Evolutionary conservation across 2,888 invertebrate species (phyloP).

Genomic region (Carabus problematicus): DNA sequence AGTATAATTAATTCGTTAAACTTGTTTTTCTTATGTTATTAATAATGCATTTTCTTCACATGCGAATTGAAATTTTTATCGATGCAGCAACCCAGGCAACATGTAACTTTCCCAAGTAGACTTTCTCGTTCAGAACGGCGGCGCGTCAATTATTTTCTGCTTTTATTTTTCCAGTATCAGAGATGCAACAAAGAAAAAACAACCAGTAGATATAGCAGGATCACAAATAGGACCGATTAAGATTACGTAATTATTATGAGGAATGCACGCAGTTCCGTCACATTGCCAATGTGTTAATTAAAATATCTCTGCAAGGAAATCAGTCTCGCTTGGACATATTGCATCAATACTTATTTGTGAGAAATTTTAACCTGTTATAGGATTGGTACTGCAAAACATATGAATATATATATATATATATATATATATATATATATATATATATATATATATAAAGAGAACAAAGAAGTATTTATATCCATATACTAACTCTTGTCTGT

Average conservation of each 20-base stretch:
- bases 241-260: slow-evolving; percentile 39
- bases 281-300: slow-evolving; percentile 32
- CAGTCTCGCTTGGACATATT: no score
- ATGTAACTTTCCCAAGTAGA: slow-evolving; percentile 20
- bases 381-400: neutral
- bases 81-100: slow-evolving; percentile 30
- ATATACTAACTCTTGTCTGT: no score
- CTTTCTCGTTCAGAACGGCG: slow-evolving; percentile 39
- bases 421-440: slow-evolving; percentile 10
- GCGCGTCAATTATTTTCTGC: slow-evolving; percentile 41
- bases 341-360: no score
- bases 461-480: no score
- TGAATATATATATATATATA: slow-evolving; percentile 11
- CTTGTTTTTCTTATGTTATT: slow-evolving; percentile 43
- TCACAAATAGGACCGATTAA: slow-evolving; percentile 41
- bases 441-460: slow-evolving; percentile 1
- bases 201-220: no score
- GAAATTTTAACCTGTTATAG: no score
- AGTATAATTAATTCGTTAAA: slow-evolving; percentile 42
- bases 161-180: slow-evolving; percentile 25
- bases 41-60: slow-evolving; percentile 43
- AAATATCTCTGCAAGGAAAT: slow-evolving; percentile 21
- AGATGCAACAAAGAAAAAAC: slow-evolving; percentile 28
- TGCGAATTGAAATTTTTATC: slow-evolving; percentile 41
- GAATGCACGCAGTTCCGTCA: slow-evolving; percentile 39